These are phyloP conservation scores for zebrafish (Danio rerio) DNA, from an alignment of 2,113 vertebrate genomes.

Conservation along the genomic window GRCz12tu NC_133181.1:14754001-14754500, in stretches of 20 bases:
- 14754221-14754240: conserved; percentile 77
- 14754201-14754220: conserved; percentile 79
- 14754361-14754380: conserved; percentile 65
- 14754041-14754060: conserved; percentile 8
- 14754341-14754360: conserved; percentile 76
- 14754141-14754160: conserved; percentile 8
- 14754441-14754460: neutral
- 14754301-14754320: conserved; percentile 77
- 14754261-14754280: conserved; percentile 75
- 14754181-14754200: conserved; percentile 62
- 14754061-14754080: conserved; percentile 32
- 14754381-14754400: conserved; percentile 73
- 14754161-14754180: conserved; percentile 6
- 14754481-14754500: neutral
- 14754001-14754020: neutral
- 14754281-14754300: conserved; percentile 63
- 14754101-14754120: neutral
- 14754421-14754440: conserved; percentile 8
- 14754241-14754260: conserved; percentile 55
- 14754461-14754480: neutral
- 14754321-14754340: conserved; percentile 76
- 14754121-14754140: conserved; percentile 24
- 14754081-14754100: conserved; percentile 9
- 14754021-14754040: neutral
- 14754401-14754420: conserved; percentile 3